Percentiles rank a stretch among this genome's conserved stretches.
Evolutionary conservation across 2,888 invertebrate genomes (phyloP).

Genomic region (Drosophila emarginata): DNA sequence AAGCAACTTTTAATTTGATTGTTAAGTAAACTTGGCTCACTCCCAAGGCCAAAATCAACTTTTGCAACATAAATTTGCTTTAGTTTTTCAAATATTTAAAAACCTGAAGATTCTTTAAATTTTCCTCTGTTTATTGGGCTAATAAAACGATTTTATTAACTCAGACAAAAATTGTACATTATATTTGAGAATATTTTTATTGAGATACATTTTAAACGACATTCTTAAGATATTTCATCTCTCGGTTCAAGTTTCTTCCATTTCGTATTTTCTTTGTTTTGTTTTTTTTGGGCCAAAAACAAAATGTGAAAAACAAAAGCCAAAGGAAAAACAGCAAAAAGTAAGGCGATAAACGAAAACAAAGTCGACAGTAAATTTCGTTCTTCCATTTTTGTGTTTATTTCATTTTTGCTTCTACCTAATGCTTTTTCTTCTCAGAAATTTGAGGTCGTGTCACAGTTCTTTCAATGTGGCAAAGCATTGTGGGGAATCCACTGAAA

Average conservation of each 20-base stretch:
- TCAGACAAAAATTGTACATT: neutral
- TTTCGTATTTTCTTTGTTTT: neutral
- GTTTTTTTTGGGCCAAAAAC: neutral
- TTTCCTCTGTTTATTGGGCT: neutral
- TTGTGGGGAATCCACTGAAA: conserved; percentile 12
- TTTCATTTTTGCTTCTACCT: neutral
- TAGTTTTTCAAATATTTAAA: neutral
- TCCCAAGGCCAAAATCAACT: neutral
- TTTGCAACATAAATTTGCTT: neutral
- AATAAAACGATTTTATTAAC: neutral
- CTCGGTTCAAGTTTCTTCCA: conserved; percentile 1
- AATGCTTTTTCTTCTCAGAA: conserved; percentile 20
- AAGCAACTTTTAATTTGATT: conserved; percentile 19
- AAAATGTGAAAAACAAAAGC: neutral
- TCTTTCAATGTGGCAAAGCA: conserved; percentile 13
- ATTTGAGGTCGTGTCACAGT: conserved; percentile 45
- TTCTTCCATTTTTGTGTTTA: neutral
- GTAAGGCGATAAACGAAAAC: conserved; percentile 38
- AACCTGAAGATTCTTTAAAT: neutral
- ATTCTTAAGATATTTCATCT: neutral
- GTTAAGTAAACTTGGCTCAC: conserved; percentile 2
- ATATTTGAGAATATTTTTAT: neutral
- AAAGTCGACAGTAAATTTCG: conserved; percentile 28
- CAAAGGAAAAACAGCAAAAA: conserved; percentile 5
- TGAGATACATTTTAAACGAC: neutral